Base-by-base conservation (phyloP, 2,888 invertebrate genomes). In the Aethes cnicana region DNA sequence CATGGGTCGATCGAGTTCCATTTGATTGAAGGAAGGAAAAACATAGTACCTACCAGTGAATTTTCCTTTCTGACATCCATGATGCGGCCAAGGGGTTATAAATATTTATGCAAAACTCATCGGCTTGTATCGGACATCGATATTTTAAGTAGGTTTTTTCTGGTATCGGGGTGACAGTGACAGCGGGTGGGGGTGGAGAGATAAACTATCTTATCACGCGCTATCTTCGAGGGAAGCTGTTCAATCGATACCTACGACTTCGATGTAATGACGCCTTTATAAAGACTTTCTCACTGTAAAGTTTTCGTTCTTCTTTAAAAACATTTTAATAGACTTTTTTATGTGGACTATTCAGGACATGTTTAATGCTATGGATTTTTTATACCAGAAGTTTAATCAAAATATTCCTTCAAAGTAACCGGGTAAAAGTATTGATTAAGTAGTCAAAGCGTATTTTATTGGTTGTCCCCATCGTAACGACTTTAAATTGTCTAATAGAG, bases 401-500 rank as follows among this genome's bases (percentile, higher is more conserved):
- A 5, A 28, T 12, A 12, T 6, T 0, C 2, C 3, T 14, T 32
- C 4, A 32, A 6, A 3, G 12, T 14, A n/a, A n/a, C 8, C 23
- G 8, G 8, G 23, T 23, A 4, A 9, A 18, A 35, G 18, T 35
- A 35, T 18, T 35, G 18, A 18, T 30, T 20, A 33, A 9, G 25
- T 26, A 39, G 37, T 14, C n/a, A 18, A 42, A 25, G n/a, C 30
- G 14, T 32, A 21, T 70, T 77, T 77, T 77, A 82, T 79, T 77
- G 74, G 70, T 65, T 68, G 70, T 71, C 72, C 63, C 73, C 66
- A 37, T 50, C 73, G 70, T 69, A 77, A 72, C 71, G 72, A 68
- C 67, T 74, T 73, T 84, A 82, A 85, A 84, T 77, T 78, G 74
- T 72, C 74, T 81, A 86, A 86, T 87, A 77, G 77, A 81, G 70